Evolutionary conservation across 2,888 invertebrate species (phyloP), one percentile per base, ranked within the genome.

Genomic region (Herminia tarsipennalis): DNA sequence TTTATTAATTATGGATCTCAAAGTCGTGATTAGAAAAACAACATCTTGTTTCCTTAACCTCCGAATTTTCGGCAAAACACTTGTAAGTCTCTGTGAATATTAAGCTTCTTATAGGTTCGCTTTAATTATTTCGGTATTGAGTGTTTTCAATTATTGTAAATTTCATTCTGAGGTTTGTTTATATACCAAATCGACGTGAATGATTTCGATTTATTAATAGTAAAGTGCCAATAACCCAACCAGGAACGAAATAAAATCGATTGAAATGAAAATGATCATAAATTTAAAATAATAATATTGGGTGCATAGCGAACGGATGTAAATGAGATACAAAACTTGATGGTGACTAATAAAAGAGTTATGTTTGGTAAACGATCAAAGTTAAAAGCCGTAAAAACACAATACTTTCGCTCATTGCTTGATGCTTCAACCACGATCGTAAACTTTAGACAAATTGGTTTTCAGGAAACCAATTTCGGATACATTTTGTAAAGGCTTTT

Each of bases 371-470:
- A 83, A 80, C 83, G 81, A 82, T 83, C 78, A 79, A 83, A 83
- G 74, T 82, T 81, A 73, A 84, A 81, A 69, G 75, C 71, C 76
- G 76, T 85, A 83, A 83, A 66, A 83, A 80, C 73, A 75, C 78
- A 80, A 83, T 83, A 78, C 83, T 81, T 81, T 79, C 76, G 58
- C 79, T 84, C 78, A 79, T 83, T 86, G 84, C 83, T 86, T 83
- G 83, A 83, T 83, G 78, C 78, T 77, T 66, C 72, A 74, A 77
- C 77, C 73, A 74, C 68, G 73, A 65, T 85, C 86, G 81, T 89
- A 86, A 88, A 88, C 71, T 76, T 73, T 63, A 74, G 75, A 85
- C 85, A 85, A 88, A 89, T 86, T 83, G 87, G 81, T 83, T 86
- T 83, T 82, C 77, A 83, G 76, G 72, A 71, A 76, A 79, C 64